Conservation (phyloP, 2,113 vertebrate species). For the Melanocharis versteri region DNA sequence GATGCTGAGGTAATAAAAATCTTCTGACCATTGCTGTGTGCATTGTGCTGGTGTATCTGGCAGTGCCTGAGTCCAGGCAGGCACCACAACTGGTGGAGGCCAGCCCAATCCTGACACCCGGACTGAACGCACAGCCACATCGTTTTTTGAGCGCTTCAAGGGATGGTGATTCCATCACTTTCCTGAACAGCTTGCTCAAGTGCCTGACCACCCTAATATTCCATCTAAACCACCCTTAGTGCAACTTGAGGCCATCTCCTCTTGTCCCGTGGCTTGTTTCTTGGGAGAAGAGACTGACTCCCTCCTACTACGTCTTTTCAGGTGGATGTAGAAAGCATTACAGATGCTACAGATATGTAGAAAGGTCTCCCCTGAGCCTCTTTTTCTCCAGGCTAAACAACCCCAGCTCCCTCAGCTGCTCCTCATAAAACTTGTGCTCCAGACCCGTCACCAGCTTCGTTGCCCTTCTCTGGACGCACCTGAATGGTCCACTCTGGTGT, state of each 20-base stretch:
- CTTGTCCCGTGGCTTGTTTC: not conserved
- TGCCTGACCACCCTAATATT: not conserved
- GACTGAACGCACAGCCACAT: not conserved
- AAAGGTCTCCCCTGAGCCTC: not conserved
- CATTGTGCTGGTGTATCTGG: not conserved
- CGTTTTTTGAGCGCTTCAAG: not conserved
- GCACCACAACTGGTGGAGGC: not conserved
- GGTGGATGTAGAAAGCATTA: not conserved
- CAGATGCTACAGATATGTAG: too few species aligned
- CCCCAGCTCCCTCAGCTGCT: not conserved
- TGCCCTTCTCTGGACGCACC: not conserved
- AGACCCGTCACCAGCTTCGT: not conserved
- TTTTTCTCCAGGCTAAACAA: not conserved
- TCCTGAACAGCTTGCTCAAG: not conserved
- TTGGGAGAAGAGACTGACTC: not conserved
- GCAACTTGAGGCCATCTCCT: not conserved
- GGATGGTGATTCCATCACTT: not conserved
- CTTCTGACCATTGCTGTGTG: not conserved
- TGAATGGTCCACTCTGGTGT: not conserved
- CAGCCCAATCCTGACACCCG: not conserved
- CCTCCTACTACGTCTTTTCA: not conserved
- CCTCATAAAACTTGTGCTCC: not conserved
- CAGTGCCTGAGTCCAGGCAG: not conserved
- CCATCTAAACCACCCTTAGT: too few species aligned
- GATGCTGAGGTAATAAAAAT: not conserved